Conservation (phyloP, 2,797 vertebrate genomes). For the Nyctibius grandis region DNA sequence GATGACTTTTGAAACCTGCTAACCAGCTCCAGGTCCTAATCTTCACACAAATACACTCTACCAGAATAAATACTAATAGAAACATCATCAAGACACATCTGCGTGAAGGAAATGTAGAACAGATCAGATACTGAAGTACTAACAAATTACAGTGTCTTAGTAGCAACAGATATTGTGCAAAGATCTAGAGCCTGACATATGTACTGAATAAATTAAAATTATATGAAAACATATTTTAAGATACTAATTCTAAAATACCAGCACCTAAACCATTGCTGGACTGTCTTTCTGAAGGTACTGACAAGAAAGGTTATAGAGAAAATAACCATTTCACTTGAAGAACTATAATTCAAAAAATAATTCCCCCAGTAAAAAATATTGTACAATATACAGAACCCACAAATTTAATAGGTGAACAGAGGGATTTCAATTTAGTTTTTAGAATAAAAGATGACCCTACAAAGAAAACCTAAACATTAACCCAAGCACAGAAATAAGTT, state of each 20-base stretch:
- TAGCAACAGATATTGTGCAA: not conserved
- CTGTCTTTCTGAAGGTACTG: not conserved
- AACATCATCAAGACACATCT: not conserved
- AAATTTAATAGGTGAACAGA: not conserved
- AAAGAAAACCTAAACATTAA: not conserved
- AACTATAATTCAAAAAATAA: not conserved
- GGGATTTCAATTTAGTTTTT: not conserved
- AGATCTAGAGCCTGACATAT: not conserved
- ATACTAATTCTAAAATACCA: not conserved
- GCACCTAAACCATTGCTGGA: not conserved
- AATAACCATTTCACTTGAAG: not conserved
- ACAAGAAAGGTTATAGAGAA: not conserved
- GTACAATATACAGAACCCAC: not conserved
- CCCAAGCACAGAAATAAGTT: not conserved
- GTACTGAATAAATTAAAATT: not conserved
- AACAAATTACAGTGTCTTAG: not conserved
- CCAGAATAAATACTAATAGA: conserved; percentile 43
- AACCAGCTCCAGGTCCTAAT: not conserved
- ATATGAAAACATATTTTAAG: not conserved
- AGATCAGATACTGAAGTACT: not conserved
- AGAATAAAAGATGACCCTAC: not conserved
- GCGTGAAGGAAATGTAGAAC: not conserved
- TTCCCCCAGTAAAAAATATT: not conserved
- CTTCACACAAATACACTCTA: not conserved
- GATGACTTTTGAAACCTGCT: not conserved